Conservation (phyloP, 2,797 vertebrate species). For the Tragopan temminckii region DNA sequence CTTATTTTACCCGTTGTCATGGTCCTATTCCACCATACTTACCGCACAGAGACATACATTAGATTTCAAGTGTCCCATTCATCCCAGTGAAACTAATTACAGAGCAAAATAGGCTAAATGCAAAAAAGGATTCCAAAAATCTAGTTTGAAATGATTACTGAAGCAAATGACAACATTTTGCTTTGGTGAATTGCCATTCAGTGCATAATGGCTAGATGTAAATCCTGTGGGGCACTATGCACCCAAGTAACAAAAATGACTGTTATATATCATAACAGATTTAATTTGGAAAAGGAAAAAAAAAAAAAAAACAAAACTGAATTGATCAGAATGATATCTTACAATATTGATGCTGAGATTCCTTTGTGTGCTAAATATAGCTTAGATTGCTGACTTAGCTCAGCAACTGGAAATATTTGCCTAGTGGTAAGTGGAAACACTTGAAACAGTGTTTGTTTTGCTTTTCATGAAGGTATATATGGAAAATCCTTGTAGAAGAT, state of each 20-base stretch:
- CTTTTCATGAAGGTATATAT: not conserved
- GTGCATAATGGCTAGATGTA: not conserved
- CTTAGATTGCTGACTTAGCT: not conserved
- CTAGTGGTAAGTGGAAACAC: not conserved
- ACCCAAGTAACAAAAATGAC: not conserved
- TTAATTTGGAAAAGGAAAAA: not conserved
- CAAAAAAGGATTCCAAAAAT: slow-evolving; percentile 19
- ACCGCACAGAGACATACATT: slow-evolving; percentile 41
- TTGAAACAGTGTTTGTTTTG: not conserved
- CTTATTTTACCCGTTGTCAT: slow-evolving; percentile 45
- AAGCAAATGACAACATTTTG: slow-evolving; percentile 14
- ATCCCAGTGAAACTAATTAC: slow-evolving; percentile 19
- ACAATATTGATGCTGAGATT: not conserved
- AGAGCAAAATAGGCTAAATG: slow-evolving; percentile 19
- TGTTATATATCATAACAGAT: not conserved
- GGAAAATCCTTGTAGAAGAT: not conserved
- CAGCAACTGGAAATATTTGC: not conserved
- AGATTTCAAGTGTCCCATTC: slow-evolving; percentile 48
- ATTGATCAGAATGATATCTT: not conserved
- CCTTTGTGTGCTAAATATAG: not conserved
- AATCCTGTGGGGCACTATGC: not conserved
- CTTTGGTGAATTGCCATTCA: not conserved
- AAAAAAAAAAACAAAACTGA: not conserved
- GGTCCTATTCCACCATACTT: slow-evolving; percentile 19
- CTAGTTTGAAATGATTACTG: not conserved